Conservation (phyloP, 2,113 vertebrate species). For the Austrofundulus limnaeus region DNA sequence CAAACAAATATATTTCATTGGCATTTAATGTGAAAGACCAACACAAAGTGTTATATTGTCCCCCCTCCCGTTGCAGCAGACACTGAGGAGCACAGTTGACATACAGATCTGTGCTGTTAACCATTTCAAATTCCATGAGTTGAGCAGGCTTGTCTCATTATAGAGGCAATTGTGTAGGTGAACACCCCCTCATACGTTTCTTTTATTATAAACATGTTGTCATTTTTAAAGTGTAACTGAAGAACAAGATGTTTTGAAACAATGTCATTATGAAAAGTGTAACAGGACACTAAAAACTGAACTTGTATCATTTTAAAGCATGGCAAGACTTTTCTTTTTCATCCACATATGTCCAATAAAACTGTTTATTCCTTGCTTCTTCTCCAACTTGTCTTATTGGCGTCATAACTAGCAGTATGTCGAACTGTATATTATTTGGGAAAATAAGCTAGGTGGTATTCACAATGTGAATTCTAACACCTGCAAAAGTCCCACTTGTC, state of each 20-base stretch:
- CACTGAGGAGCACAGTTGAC: conserved; percentile 88
- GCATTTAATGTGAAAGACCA: no score
- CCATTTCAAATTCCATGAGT: conserved; percentile 98
- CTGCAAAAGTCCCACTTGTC: no score
- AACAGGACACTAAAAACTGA: conserved; percentile 83
- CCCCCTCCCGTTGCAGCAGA: conserved; percentile 92
- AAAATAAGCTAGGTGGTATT: no score
- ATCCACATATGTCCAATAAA: conserved; percentile 82
- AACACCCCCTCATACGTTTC: conserved; percentile 63
- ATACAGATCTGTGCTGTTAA: conserved; percentile 81
- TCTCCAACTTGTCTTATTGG: not conserved
- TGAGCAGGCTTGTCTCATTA: conserved; percentile 99
- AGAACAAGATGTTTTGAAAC: conserved; percentile 81
- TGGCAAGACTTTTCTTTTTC: conserved; percentile 60
- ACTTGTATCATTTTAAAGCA: conserved; percentile 91
- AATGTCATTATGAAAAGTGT: conserved; percentile 86
- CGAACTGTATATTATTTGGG: no score
- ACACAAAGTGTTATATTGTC: no score
- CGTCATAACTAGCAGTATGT: no score
- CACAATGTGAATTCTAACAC: no score
- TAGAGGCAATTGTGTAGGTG: conserved; percentile 99
- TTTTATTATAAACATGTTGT: conserved; percentile 90
- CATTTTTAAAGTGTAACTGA: conserved; percentile 91
- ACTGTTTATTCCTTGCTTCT: conserved; percentile 70
- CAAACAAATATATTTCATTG: no score